Evolutionary conservation across 1,140 invertebrate species (phyloP).

Genomic region (Pogonomyrmex californicus): DNA sequence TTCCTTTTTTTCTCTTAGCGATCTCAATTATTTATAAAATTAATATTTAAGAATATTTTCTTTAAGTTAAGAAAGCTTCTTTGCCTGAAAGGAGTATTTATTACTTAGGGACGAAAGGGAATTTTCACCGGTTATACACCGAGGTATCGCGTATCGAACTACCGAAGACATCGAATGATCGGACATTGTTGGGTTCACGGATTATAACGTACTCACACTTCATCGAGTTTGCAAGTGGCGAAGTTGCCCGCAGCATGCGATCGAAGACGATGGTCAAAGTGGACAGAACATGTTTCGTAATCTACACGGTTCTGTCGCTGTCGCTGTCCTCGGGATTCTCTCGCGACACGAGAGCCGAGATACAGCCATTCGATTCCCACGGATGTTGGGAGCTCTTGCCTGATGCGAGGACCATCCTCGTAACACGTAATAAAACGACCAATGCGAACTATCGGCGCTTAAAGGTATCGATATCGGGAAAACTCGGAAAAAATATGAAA

Average conservation of each 20-base stretch:
- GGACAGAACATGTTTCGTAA: conserved; percentile 44
- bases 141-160: neutral
- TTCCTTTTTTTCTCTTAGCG: neutral
- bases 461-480: conserved; percentile 19
- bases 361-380: conserved; percentile 69
- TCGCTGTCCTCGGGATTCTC: conserved; percentile 40
- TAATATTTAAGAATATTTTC: neutral
- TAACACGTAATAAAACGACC: conserved; percentile 43
- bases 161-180: neutral
- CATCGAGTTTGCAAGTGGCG: conserved; percentile 42
- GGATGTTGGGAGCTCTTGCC: conserved; percentile 53
- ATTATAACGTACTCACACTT: conserved; percentile 44
- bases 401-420: conserved; percentile 12
- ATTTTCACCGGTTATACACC: conserved; percentile 3
- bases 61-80: neutral
- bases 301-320: conserved; percentile 30
- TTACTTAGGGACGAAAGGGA: neutral
- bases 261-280: conserved; percentile 49
- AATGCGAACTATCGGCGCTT: conserved; percentile 14
- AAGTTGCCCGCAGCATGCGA: conserved; percentile 47
- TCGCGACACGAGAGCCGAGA: conserved; percentile 38
- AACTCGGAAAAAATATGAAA: neutral
- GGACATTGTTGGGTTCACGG: conserved; percentile 8
- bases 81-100: neutral
- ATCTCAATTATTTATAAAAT: neutral